Conservation (phyloP, 2,888 invertebrate genomes). For the Sisyra nigra region DNA sequence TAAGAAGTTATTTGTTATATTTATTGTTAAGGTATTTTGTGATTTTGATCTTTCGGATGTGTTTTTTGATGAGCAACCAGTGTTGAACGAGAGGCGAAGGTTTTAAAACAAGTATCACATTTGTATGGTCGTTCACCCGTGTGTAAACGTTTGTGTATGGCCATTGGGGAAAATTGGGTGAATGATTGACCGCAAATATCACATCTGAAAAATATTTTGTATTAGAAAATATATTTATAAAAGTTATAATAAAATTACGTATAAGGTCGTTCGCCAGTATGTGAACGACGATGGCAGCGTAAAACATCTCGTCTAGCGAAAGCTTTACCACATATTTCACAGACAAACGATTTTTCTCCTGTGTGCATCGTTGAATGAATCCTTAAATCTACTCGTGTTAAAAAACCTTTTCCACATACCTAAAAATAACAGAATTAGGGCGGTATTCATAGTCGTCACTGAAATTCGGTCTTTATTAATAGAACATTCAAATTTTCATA, state of each 20-base stretch:
- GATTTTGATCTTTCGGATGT: slow-evolving; percentile 18
- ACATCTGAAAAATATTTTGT: slow-evolving; percentile 24
- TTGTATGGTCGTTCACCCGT: slow-evolving; percentile 43
- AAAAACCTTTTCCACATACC: slow-evolving; percentile 39
- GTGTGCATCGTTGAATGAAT: slow-evolving; percentile 45
- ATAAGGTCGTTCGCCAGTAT: slow-evolving; percentile 40
- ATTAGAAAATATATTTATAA: not conserved
- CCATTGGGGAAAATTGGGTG: slow-evolving; percentile 47
- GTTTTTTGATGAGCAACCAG: slow-evolving; percentile 40
- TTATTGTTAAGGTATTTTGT: no score
- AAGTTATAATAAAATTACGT: slow-evolving; percentile 17
- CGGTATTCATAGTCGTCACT: no score
- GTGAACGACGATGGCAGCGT: slow-evolving; percentile 37
- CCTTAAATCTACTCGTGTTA: slow-evolving; percentile 38
- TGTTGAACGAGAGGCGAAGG: slow-evolving; percentile 39
- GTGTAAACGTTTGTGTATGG: slow-evolving; percentile 41
- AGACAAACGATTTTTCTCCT: slow-evolving; percentile 41
- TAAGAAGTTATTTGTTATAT: no score
- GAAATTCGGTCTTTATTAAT: no score
- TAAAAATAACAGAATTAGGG: slow-evolving; percentile 12
- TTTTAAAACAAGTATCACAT: slow-evolving; percentile 38
- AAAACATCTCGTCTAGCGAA: slow-evolving; percentile 42
- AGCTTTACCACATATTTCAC: slow-evolving; percentile 42
- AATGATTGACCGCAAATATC: slow-evolving; percentile 43
- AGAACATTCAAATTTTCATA: no score